These are phyloP conservation scores for Casuarius casuarius DNA, from an alignment of 2,113 vertebrate species.

Conservation along the genomic window DNA sequence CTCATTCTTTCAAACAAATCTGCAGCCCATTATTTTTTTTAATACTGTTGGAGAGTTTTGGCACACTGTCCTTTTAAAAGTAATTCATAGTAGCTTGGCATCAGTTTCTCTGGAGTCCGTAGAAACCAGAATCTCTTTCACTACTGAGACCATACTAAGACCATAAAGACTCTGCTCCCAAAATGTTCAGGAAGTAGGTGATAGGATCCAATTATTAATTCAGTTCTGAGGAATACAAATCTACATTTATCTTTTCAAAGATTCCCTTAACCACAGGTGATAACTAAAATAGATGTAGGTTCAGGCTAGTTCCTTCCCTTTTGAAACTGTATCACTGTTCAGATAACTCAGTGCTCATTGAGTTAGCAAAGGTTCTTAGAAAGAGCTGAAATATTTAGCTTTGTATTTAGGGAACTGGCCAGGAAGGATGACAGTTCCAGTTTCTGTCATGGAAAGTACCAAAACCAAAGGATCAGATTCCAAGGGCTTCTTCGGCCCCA, in stretches of 20 bases:
- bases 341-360: background rate
- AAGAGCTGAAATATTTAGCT: background rate
- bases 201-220: background rate
- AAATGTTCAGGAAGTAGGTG: background rate
- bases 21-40: background rate
- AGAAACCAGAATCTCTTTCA: background rate
- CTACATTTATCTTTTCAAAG: background rate
- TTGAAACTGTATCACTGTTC: background rate
- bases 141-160: background rate
- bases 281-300: background rate
- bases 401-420: background rate
- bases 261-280: background rate
- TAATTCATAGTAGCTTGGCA: background rate
- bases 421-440: background rate
- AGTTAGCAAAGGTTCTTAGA: background rate
- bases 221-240: background rate
- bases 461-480: background rate
- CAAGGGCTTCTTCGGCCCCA: background rate
- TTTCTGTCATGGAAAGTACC: background rate
- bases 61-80: background rate
- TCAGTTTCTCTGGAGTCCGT: background rate
- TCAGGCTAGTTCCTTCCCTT: background rate
- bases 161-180: background rate
- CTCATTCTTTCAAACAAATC: background rate
- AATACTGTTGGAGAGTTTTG: background rate